phyloP scores from a whole-genome alignment of 2,888 invertebrate species.

The Sceliomorpha sp. region DNA sequence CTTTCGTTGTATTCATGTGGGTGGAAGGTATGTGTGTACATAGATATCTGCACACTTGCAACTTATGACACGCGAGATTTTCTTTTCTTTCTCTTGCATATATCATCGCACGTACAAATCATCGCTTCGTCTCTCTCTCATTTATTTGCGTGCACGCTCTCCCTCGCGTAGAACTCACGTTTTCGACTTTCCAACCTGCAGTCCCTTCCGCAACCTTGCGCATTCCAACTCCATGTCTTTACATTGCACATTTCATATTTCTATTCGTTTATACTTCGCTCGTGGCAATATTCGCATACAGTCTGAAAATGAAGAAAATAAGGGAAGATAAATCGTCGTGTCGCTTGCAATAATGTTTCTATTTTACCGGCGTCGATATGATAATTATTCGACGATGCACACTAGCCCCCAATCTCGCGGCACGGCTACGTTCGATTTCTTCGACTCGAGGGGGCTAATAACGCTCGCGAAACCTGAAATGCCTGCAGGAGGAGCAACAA shows the following conservation, averaged over 20 bases:
- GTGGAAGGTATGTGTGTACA: slow-evolving; percentile 65
- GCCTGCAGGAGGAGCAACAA: slow-evolving; percentile 76
- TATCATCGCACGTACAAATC: slow-evolving; percentile 47
- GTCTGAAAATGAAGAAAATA: slow-evolving; percentile 21
- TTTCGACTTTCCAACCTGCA: slow-evolving; percentile 30
- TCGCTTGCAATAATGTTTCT: no score
- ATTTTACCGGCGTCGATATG: no score
- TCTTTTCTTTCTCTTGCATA: slow-evolving; percentile 32
- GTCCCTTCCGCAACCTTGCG: slow-evolving; percentile 21
- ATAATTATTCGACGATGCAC: slow-evolving; percentile 4
- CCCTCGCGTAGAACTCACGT: slow-evolving; percentile 43
- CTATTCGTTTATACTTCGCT: slow-evolving; percentile 1
- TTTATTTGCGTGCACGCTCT: slow-evolving; percentile 23
- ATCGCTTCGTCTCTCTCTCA: slow-evolving; percentile 62
- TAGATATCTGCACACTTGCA: slow-evolving; percentile 20
- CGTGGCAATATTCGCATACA: slow-evolving; percentile 9
- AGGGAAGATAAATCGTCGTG: neutral
- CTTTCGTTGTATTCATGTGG: slow-evolving; percentile 79
- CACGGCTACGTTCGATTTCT: slow-evolving; percentile 26
- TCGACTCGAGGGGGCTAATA: slow-evolving; percentile 33
- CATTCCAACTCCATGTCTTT: slow-evolving; percentile 28
- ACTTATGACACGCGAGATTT: slow-evolving; percentile 34
- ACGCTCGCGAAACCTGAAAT: slow-evolving; percentile 46
- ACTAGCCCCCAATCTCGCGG: slow-evolving; percentile 14
- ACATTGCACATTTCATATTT: slow-evolving; percentile 18